Evolutionary conservation across 1,140 invertebrate species (phyloP), one percentile per base, ranked within the genome.

Genomic region (Orchesella cincta): DNA sequence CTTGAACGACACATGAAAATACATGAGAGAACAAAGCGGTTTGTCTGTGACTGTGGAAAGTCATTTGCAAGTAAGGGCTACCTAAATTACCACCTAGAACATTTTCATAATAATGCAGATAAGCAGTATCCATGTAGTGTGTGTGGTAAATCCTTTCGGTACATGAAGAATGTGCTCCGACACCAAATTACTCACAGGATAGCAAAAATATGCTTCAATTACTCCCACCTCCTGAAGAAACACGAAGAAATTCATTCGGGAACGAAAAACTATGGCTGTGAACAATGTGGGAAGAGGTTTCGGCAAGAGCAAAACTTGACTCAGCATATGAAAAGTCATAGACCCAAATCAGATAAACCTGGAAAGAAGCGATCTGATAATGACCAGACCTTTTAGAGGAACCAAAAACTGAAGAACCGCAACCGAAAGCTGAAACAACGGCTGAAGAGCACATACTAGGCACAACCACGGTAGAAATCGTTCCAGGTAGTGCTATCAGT

Each of bases 291-390:
- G 29, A 67, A 67, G n/a, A 29, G 62, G 62, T 67, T 67, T 23
- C 26, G 31, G 2, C 62, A 67, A 31, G 62, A 67, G n/a, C 62
- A 67, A 23, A 67, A 67, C n/a, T 31, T 67, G 5, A 29, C 3
- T 1, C 62, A 67, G 31, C 62, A 67, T 31, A 67, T 67, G 62
- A 67, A 33, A 67, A 67, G 62, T 23, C 62, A 67, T 31, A 2
- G 31, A 8, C 62, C 62, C 26, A 67, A 67, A 33, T 12, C 62
- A 29, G 31, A 33, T 8, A 57, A 46, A 46, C 39, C 12, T 57
- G 54, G 54, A 23, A 57, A 23, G 54, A 5, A 23, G 54, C 26
- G 54, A 23, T 18, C 8, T 8, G 54, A 57, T 57, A 3, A 23
- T 57, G 3, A 26, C 14, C 14, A 5, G 3, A 23, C 39, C 39